These are phyloP conservation scores for Orius insidiosus DNA, from an alignment of 1,140 invertebrate species.

Conservation along the genomic window DNA sequence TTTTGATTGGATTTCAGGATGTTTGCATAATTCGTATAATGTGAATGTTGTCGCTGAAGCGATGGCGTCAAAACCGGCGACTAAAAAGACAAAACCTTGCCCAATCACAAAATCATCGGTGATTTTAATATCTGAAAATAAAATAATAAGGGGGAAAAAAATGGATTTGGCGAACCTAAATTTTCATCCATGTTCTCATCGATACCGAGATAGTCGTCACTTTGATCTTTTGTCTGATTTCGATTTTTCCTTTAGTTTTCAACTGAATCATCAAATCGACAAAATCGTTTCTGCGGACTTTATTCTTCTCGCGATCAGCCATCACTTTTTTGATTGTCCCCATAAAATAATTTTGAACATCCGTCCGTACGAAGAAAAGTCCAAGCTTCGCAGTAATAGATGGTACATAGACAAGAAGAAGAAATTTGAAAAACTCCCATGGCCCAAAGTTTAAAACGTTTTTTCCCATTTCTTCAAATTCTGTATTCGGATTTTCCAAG, in stretches of 20 bases:
- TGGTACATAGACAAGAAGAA: background rate
- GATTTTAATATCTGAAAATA: slow-evolving; percentile 4
- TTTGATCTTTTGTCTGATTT: background rate
- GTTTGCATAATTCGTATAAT: slow-evolving; percentile 22
- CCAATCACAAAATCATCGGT: slow-evolving; percentile 42
- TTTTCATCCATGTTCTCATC: background rate
- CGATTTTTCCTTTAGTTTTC: slow-evolving; percentile 9
- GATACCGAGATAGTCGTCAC: slow-evolving; percentile 3
- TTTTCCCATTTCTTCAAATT: background rate
- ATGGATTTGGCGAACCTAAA: background rate
- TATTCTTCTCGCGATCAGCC: slow-evolving; percentile 26
- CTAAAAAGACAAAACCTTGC: slow-evolving; percentile 44
- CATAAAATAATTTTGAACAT: background rate
- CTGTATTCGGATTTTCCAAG: background rate
- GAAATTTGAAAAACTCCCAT: background rate
- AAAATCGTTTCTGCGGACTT: slow-evolving; percentile 27
- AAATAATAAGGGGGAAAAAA: background rate
- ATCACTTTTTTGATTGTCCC: slow-evolving; percentile 22
- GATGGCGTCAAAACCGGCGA: slow-evolving; percentile 22
- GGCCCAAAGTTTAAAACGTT: background rate
- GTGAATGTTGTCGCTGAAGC: background rate
- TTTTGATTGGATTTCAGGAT: slow-evolving; percentile 35
- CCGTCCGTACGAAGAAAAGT: background rate
- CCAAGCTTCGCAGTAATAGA: background rate
- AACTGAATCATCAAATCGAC: slow-evolving; percentile 20